Percentiles rank a stretch among this genome's conserved stretches.
These are phyloP conservation scores for Cerastis leucographa DNA, from an alignment of 2,888 invertebrate genomes.

Conservation along the genomic window DNA sequence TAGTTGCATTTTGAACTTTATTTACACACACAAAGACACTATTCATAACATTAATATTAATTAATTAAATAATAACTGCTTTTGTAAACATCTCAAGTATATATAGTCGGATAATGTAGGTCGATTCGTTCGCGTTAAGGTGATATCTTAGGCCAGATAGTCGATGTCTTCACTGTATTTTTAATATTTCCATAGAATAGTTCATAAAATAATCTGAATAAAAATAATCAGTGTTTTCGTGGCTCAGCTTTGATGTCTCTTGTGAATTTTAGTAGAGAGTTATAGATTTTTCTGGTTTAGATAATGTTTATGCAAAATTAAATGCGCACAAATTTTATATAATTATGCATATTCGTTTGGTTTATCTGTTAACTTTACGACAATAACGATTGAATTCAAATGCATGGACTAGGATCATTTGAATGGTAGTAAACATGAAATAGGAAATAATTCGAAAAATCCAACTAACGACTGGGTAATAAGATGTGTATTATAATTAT, in stretches of 20 bases:
- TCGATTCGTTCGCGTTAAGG: slow-evolving; percentile 77
- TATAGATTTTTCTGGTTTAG: slow-evolving; percentile 7
- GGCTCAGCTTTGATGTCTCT: slow-evolving; percentile 70
- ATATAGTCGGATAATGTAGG: slow-evolving; percentile 82
- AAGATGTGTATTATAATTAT: not conserved
- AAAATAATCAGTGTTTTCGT: slow-evolving; percentile 58
- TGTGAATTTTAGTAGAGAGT: slow-evolving; percentile 15
- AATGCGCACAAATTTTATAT: slow-evolving; percentile 71
- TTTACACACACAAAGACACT: slow-evolving; percentile 40
- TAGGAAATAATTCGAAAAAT: slow-evolving; percentile 11
- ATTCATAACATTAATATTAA: slow-evolving; percentile 48
- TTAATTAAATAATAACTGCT: slow-evolving; percentile 73
- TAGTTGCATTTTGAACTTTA: slow-evolving; percentile 38
- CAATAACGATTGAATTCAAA: slow-evolving; percentile 9
- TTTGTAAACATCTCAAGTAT: slow-evolving; percentile 81
- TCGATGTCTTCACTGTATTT: slow-evolving; percentile 88
- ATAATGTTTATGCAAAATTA: slow-evolving; percentile 44
- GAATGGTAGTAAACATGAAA: not conserved
- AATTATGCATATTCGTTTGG: slow-evolving; percentile 4
- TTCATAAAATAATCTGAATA: slow-evolving; percentile 60
- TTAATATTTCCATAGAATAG: slow-evolving; percentile 87
- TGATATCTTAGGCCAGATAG: slow-evolving; percentile 84
- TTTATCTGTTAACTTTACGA: not conserved
- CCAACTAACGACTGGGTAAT: slow-evolving; percentile 25
- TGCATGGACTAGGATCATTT: not conserved